Percentiles rank a stretch among this genome's conserved stretches.
Evolutionary conservation across 1,140 invertebrate species (phyloP).

Genomic region (Sitobion miscanthi): DNA sequence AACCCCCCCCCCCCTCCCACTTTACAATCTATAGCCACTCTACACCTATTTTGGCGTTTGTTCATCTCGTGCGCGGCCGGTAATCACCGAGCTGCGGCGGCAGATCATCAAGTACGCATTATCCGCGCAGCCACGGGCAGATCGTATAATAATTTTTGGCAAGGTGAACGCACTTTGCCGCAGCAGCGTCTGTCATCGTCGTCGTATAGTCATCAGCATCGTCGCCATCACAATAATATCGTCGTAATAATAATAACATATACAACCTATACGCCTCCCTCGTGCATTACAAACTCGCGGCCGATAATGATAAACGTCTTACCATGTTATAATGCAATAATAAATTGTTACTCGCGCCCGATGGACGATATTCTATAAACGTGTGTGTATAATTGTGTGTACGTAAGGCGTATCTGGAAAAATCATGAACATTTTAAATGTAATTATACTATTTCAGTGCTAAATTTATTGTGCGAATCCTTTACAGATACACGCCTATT

Average conservation of each 20-base stretch:
- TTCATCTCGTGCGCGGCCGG: not conserved
- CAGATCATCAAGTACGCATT: not conserved
- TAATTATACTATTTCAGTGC: too few relatives aligned
- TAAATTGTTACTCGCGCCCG: not conserved
- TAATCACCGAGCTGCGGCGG: not conserved
- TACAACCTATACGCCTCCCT: not conserved
- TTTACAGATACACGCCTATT: too few relatives aligned
- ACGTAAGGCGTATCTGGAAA: too few relatives aligned
- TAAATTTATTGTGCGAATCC: too few relatives aligned
- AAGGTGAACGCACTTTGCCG: slow-evolving; percentile 33
- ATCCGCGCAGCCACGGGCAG: not conserved
- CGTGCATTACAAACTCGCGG: not conserved
- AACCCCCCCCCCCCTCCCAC: not conserved
- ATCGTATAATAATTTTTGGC: not conserved
- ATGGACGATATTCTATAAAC: too few relatives aligned
- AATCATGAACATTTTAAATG: too few relatives aligned
- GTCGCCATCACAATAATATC: not conserved
- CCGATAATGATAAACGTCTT: not conserved
- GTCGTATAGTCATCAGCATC: not conserved
- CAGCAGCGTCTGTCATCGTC: not conserved
- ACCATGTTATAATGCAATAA: not conserved
- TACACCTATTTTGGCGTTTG: not conserved
- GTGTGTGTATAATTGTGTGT: too few relatives aligned
- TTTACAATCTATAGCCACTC: too few relatives aligned
- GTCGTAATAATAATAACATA: not conserved